Percentiles rank a stretch among this genome's conserved stretches.
phyloP scores from a whole-genome alignment of 2,113 vertebrate genomes.

The Steatornis caripensis region DNA sequence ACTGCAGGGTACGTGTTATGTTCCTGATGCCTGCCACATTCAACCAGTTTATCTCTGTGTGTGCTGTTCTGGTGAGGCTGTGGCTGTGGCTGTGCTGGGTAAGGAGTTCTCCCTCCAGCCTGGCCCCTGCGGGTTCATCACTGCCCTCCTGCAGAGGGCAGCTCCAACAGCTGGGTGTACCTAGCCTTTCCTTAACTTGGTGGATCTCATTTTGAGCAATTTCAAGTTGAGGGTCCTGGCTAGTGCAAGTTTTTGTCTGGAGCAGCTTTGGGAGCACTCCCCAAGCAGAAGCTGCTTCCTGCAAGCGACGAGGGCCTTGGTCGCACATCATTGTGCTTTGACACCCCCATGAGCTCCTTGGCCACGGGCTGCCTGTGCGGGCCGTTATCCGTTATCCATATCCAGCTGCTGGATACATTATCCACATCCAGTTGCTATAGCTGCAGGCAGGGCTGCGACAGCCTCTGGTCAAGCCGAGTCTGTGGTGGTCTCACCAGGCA shows the following conservation, averaged over 20 bases:
- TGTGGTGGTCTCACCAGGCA: neutral
- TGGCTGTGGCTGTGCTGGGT: neutral
- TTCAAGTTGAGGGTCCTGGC: neutral
- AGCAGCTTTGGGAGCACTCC: neutral
- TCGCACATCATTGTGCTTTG: neutral
- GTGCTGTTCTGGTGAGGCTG: neutral
- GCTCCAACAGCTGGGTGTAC: neutral
- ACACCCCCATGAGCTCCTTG: neutral
- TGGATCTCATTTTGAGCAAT: neutral
- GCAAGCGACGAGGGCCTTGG: neutral
- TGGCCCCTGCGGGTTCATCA: neutral
- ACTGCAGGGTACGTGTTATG: rapidly evolving
- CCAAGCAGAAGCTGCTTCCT: neutral
- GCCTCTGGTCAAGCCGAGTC: neutral
- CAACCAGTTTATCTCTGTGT: neutral
- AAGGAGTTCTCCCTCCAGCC: neutral
- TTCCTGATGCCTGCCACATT: neutral
- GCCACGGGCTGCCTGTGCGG: rapidly evolving
- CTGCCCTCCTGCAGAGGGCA: neutral
- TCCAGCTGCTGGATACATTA: neutral
- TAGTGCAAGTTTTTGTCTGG: neutral
- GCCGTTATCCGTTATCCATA: neutral
- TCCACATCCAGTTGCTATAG: neutral
- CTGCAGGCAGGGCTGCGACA: neutral
- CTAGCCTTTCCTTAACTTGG: neutral